These are phyloP conservation scores for Indri indri DNA, from an alignment of 2,113 vertebrate species.

Conservation along the genomic window DNA sequence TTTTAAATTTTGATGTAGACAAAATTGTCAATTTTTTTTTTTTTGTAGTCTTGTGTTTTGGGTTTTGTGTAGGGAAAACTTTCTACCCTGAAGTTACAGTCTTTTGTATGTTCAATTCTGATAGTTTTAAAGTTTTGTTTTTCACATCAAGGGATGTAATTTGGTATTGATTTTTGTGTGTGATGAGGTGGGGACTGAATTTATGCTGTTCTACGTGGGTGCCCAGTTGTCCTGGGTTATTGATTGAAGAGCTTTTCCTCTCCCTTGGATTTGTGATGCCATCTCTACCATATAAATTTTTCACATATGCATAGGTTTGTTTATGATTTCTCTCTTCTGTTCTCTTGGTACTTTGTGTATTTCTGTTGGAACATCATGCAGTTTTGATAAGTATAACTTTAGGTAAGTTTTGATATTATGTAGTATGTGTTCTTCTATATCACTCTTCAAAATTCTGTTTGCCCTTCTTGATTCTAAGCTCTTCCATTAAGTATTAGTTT, in stretches of 20 bases:
- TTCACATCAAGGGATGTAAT: conserved; percentile 25
- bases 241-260: not conserved
- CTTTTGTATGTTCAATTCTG: not conserved
- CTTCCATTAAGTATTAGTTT: not conserved
- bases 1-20: conserved; percentile 20
- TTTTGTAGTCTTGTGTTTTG: not conserved
- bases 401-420: not conserved
- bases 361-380: not conserved
- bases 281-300: not conserved
- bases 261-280: not conserved
- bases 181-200: not conserved
- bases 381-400: not conserved
- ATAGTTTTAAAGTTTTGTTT: not conserved
- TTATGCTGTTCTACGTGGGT: not conserved
- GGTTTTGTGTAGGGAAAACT: not conserved
- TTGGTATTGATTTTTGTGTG: not conserved
- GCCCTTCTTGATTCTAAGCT: not conserved
- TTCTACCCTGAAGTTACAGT: not conserved
- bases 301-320: not conserved
- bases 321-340: not conserved
- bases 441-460: not conserved
- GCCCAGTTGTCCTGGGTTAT: not conserved
- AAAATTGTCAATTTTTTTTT: not conserved
- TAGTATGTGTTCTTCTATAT: not conserved
- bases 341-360: not conserved